These are phyloP conservation scores for Agrochola lota DNA, from an alignment of 2,888 invertebrate species.

Conservation along the genomic window DNA sequence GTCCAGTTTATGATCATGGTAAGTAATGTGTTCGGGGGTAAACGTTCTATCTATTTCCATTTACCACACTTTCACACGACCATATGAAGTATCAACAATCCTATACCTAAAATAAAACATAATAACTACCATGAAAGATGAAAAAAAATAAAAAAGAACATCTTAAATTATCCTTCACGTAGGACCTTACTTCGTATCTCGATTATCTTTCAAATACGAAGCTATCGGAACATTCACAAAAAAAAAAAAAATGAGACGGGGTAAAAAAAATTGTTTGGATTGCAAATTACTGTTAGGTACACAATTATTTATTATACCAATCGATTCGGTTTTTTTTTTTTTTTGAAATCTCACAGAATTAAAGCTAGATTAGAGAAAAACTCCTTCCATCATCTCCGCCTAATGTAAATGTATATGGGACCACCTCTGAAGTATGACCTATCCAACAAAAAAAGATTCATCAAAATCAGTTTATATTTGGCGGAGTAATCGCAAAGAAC, in stretches of 20 bases:
- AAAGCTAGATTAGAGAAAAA: neutral
- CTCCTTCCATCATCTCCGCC: neutral
- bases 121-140: neutral
- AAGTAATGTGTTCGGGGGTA: neutral
- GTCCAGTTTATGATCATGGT: neutral
- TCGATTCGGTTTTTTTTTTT: neutral
- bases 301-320: neutral
- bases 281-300: neutral
- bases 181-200: neutral
- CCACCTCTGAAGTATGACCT: too few relatives aligned
- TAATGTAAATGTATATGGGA: neutral
- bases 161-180: neutral
- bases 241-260: neutral
- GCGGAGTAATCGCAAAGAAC: too few relatives aligned
- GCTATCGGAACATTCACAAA: neutral
- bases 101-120: too few relatives aligned
- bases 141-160: too few relatives aligned
- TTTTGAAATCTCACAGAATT: too few relatives aligned
- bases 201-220: neutral
- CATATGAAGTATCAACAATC: neutral
- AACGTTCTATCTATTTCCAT: neutral
- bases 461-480: too few relatives aligned
- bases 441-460: too few relatives aligned
- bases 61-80: neutral
- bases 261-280: neutral